Evolutionary conservation across 1,140 invertebrate genomes (phyloP).

Genomic region (Leptopilina boulardi): DNA sequence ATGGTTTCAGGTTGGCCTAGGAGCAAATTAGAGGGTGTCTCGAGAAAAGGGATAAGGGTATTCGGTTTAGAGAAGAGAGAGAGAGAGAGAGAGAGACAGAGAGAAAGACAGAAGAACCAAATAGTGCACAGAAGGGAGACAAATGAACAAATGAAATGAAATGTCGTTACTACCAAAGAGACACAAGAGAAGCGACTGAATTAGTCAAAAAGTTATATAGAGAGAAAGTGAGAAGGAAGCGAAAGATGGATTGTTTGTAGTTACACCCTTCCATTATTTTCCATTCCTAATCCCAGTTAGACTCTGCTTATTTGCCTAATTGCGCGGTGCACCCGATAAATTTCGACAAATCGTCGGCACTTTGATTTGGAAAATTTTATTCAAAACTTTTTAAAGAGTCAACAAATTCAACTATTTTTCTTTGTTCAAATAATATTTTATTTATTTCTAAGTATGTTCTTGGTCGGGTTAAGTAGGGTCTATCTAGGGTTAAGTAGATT

Average conservation of each 20-base stretch:
- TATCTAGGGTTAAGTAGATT: no score
- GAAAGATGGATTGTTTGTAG: slow-evolving; percentile 72
- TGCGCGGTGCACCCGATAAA: slow-evolving; percentile 68
- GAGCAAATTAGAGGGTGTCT: slow-evolving; percentile 74
- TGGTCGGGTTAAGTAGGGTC: no score
- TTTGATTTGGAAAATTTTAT: slow-evolving; percentile 60
- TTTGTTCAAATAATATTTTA: no score
- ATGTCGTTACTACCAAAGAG: slow-evolving; percentile 66
- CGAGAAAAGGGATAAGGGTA: slow-evolving; percentile 59
- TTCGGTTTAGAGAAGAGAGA: slow-evolving; percentile 61
- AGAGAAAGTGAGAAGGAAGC: slow-evolving; percentile 43
- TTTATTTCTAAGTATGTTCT: no score
- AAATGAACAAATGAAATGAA: slow-evolving; percentile 74
- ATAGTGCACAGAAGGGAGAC: no score
- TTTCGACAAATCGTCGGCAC: slow-evolving; percentile 70
- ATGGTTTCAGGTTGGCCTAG: slow-evolving; percentile 60
- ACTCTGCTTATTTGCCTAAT: slow-evolving; percentile 74
- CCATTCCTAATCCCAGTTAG: slow-evolving; percentile 66
- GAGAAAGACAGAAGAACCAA: slow-evolving; percentile 43
- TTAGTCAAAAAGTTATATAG: slow-evolving; percentile 7
- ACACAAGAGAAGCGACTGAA: slow-evolving; percentile 52
- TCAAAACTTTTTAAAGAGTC: no score
- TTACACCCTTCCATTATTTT: slow-evolving; percentile 67
- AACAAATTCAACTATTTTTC: no score
- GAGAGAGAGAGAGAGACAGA: slow-evolving; percentile 48